These are phyloP conservation scores for Strongylocentrotus purpuratus DNA, from an alignment of 35 echinoderm and acorn worm genomes.

Conservation along the genomic window DNA sequence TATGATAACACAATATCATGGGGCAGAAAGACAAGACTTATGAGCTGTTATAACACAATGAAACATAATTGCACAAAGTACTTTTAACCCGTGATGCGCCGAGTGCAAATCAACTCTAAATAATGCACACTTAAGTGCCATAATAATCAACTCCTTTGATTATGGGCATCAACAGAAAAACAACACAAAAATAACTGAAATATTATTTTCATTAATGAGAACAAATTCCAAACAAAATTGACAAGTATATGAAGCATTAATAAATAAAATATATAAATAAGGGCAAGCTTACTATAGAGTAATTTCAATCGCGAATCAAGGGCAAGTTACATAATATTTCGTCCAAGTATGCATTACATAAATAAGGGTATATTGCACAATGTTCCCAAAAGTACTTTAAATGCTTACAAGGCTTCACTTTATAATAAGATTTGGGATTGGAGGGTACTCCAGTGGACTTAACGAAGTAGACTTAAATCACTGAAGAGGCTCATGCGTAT, in stretches of 20 bases:
- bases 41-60: not conserved
- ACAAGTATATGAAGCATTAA: not conserved
- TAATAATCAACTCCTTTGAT: no score
- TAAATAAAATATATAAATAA: not conserved
- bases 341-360: not conserved
- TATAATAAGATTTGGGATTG: not conserved
- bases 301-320: not conserved
- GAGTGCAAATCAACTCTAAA: not conserved
- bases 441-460: not conserved
- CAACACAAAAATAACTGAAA: no score
- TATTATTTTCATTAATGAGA: not conserved
- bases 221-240: not conserved
- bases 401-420: not conserved
- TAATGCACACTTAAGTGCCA: not conserved
- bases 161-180: no score
- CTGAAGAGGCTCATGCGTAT: not conserved
- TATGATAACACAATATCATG: not conserved
- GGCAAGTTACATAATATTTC: not conserved
- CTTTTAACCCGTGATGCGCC: not conserved
- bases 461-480: not conserved
- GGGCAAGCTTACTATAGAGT: not conserved
- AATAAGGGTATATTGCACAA: conserved; percentile 12
- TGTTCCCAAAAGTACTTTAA: not conserved
- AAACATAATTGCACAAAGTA: not conserved
- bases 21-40: not conserved